A percentile compares a stretch with the other conserved stretches of the same genome.
These are phyloP conservation scores for Lophochroa leadbeateri DNA, from an alignment of 2,113 vertebrate species.

Conservation along the genomic window DNA sequence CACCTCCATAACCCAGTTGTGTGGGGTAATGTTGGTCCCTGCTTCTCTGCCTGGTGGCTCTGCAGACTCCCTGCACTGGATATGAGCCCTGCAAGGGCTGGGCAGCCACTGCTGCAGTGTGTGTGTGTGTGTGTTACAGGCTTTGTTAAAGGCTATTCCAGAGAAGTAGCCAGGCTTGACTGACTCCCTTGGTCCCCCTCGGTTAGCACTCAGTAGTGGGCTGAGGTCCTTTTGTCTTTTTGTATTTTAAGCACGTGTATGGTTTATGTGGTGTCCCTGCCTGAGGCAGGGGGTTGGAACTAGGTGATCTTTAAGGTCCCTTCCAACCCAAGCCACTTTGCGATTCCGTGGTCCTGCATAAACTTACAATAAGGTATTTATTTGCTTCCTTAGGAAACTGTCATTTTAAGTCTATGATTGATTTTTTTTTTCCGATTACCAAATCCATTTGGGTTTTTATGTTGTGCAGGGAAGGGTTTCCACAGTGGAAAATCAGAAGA, in stretches of 20 bases:
- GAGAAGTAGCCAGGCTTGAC: background rate
- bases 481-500: background rate
- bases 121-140: background rate
- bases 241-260: background rate
- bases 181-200: background rate
- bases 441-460: background rate
- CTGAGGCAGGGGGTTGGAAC: background rate
- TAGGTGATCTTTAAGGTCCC: background rate
- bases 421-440: background rate
- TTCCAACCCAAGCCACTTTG: background rate
- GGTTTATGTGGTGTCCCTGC: background rate
- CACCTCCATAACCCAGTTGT: background rate
- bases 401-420: background rate
- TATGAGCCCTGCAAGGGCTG: background rate
- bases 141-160: background rate
- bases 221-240: background rate
- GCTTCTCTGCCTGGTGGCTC: background rate
- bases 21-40: accelerated
- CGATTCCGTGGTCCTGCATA: background rate
- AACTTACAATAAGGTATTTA: background rate
- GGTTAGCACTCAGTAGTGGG: background rate
- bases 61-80: background rate
- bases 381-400: background rate
- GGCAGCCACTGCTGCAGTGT: background rate
- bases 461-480: background rate